Base-by-base conservation (phyloP, 2,888 invertebrate genomes). In the Trichopria drosophilae region DNA sequence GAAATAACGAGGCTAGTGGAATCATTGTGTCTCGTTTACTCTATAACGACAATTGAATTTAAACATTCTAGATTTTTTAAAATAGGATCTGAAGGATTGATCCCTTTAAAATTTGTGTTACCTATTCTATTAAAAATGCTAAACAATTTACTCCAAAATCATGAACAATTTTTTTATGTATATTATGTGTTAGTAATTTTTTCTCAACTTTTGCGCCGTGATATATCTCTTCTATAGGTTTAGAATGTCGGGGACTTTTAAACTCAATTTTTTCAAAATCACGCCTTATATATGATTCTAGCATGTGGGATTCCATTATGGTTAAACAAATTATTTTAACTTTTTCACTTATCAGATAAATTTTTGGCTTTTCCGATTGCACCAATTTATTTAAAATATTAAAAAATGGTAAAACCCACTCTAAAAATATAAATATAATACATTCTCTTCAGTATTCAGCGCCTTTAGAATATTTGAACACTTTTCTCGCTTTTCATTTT, bases 361-460 rank as follows among this genome's bases (percentile, higher is more conserved):
- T 31, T 31, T 31, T 15, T 4, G 32, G n/a, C 7, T 4, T 31
- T 31, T 31, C 32, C 9, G 32, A 31, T 31, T 31, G 32, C 32
- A 31, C 18, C n/a, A 31, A 3, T 18, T 31, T 31, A 4, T 31
- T 31, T 16, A 31, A 18, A 31, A 10, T 31, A 31, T 31, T 31
- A 31, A 31, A 31, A 12, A 6, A 31, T 3, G 32, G 32, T 18
- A 31, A n/a, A 31, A 31, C 32, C 32, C 32, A 31, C 32, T 31
- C 9, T 18, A 31, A 12, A 31, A 31, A 7, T 31, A 31, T 18
- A 31, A n/a, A 10, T 31, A 31, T 12, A 31, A 31, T 9, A 31
- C 15, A 31, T 15, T 31, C 18, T 7, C 10, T n/a, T 31, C 15
- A 31, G 13, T n/a, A 4, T 31, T n/a, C 2, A 31, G 13, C 7